phyloP scores from a whole-genome alignment of 2,113 vertebrate species.

The Anser cygnoides region DNA sequence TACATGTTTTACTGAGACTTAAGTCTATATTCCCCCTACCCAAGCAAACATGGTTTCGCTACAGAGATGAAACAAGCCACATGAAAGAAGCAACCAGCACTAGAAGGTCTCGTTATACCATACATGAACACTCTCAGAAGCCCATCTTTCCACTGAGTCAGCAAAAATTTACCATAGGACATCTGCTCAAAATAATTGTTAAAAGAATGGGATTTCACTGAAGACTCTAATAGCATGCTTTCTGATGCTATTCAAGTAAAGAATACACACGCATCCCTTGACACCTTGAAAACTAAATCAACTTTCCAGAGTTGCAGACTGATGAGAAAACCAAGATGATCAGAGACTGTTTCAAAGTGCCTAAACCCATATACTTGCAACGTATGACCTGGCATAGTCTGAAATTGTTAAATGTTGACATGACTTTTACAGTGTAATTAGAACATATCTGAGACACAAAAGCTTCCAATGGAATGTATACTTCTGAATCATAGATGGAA shows the following conservation, averaged over 20 bases:
- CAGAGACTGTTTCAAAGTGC: background rate
- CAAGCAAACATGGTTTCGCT: background rate
- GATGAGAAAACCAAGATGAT: background rate
- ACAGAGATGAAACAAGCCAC: background rate
- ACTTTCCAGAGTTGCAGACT: background rate
- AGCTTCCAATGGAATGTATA: background rate
- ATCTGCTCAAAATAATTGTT: background rate
- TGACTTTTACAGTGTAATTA: background rate
- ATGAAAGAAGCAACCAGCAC: accelerated
- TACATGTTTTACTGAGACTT: background rate
- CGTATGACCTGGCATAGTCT: background rate
- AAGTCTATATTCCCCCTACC: background rate
- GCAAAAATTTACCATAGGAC: background rate
- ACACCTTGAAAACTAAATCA: background rate
- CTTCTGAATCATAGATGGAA: background rate
- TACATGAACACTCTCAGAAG: background rate
- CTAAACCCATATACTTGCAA: background rate
- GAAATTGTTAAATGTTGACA: background rate
- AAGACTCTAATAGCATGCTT: background rate
- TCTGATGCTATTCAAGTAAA: background rate
- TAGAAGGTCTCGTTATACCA: background rate
- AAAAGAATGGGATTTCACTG: background rate
- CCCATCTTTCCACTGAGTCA: background rate
- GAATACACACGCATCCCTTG: background rate
- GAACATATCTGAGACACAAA: background rate